Base-by-base conservation (phyloP, 1,140 invertebrate species). In the Probaryconus sp. region DNA sequence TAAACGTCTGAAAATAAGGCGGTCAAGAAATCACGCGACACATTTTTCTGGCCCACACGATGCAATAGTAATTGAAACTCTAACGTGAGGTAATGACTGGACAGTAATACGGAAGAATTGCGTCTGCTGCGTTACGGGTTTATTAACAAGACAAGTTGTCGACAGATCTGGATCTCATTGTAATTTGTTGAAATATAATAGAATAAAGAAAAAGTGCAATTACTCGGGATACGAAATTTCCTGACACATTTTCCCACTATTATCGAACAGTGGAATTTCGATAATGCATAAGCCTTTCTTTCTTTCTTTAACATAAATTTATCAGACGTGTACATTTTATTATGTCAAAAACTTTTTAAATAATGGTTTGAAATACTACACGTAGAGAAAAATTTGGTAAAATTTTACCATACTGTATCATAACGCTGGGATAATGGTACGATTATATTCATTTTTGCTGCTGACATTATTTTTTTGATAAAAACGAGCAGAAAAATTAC, bases 101-200 rank as follows among this genome's bases (percentile, higher is more conserved):
- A 56, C 33, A 28, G 56, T 50, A 61, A 71, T 37, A 61, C 67
- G 67, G 67, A 71, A 71, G 58, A 63, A 71, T 21, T 50, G 9
- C 18, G 37, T 37, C 11, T 31, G 9, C 55, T 61, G 35, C 55
- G 38, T 53, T 71, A 64, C 68, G 37, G 58, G 48, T 71, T 71
- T 63, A 71, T 63, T 64, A 71, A 71, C 50, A 48, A 71, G 69
- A 72, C 43, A 72, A 56, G 51, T 43, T 64, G 60, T 16, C 13
- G 60, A 65, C 43, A 60, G 28, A 72, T 60, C 60, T 60, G 53
- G 69, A 63, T 47, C 45, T 72, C 6, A 63, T 63, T 56, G 50
- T 63, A 63, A 63, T 70, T 70, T 56, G 58, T 42, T 70, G 26
- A 21, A 47, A 48, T 14, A 70, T 26, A 61, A 67, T 48, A 48